These are phyloP conservation scores for Epizoanthus scotinus DNA, from an alignment of 92 coral and sea anemone genomes.

Conservation along the genomic window DNA sequence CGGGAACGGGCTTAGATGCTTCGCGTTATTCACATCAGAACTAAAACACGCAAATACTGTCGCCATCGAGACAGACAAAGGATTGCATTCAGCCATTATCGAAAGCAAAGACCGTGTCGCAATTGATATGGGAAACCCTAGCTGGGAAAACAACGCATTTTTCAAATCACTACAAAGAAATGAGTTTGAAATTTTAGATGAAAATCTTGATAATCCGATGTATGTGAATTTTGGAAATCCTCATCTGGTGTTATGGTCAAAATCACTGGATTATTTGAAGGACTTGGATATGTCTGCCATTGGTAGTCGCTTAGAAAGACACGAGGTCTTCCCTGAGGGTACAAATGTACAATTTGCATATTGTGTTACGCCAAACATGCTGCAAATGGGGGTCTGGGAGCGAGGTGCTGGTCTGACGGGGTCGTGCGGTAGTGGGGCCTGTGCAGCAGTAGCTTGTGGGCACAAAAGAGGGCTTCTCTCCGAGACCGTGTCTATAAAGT, in stretches of 20 bases:
- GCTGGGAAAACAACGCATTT: constrained; percentile 5
- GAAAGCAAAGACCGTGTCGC: constrained; percentile 13
- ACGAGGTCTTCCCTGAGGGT: background rate
- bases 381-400: constrained; percentile 10
- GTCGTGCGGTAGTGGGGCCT: constrained; percentile 8
- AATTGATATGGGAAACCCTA: background rate
- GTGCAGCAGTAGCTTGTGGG: constrained; percentile 14
- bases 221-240: constrained; percentile 6
- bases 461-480: constrained; percentile 6
- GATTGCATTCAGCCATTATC: constrained; percentile 10
- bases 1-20: constrained; percentile 5
- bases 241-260: background rate
- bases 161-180: background rate
- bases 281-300: background rate
- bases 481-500: background rate
- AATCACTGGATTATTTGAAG: background rate
- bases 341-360: constrained; percentile 10
- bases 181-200: background rate
- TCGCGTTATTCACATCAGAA: background rate
- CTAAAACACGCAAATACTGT: background rate
- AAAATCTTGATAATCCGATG: constrained; percentile 9
- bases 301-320: background rate
- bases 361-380: background rate
- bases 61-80: constrained; percentile 6
- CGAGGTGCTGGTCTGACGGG: constrained; percentile 10